phyloP scores from a whole-genome alignment of 1,140 invertebrate species.

The Bicyclus anynana region DNA sequence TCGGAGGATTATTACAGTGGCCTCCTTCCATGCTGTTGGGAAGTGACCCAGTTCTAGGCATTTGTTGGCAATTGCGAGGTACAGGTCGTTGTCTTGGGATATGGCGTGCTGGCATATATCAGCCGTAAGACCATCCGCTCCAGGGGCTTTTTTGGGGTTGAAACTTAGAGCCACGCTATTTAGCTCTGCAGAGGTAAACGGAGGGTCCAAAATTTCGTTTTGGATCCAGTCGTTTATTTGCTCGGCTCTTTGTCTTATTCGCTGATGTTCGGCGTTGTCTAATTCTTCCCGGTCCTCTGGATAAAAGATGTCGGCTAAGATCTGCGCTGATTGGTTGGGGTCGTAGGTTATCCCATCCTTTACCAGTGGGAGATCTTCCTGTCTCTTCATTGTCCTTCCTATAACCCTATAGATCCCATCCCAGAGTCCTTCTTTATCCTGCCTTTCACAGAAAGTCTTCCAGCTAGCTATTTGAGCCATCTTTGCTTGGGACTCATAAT shows the following conservation, averaged over 20 bases:
- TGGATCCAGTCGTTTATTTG: no score
- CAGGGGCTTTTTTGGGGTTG: slow-evolving; percentile 24
- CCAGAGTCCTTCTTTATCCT: slow-evolving; percentile 24
- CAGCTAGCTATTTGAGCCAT: slow-evolving; percentile 18
- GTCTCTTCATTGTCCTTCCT: neutral
- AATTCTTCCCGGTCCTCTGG: slow-evolving; percentile 1
- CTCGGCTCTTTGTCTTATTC: slow-evolving; percentile 7
- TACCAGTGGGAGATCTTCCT: slow-evolving; percentile 18
- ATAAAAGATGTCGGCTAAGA: slow-evolving; percentile 27
- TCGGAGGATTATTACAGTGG: slow-evolving; percentile 3
- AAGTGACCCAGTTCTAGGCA: slow-evolving; percentile 7
- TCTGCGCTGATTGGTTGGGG: slow-evolving; percentile 10
- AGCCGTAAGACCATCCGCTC: slow-evolving; percentile 15
- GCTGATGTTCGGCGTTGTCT: slow-evolving; percentile 10
- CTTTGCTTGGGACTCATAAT: slow-evolving; percentile 2
- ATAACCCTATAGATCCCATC: slow-evolving; percentile 17
- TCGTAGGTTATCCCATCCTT: neutral
- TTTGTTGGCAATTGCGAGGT: slow-evolving; percentile 1
- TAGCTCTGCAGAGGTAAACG: neutral
- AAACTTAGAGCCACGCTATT: neutral
- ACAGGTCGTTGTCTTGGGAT: neutral
- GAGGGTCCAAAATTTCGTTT: no score
- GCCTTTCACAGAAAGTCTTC: slow-evolving; percentile 26
- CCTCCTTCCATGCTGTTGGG: slow-evolving; percentile 22
- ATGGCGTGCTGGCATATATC: slow-evolving; percentile 15